phyloP scores from a whole-genome alignment of 2,888 invertebrate species.

The Melanostoma scalare region DNA sequence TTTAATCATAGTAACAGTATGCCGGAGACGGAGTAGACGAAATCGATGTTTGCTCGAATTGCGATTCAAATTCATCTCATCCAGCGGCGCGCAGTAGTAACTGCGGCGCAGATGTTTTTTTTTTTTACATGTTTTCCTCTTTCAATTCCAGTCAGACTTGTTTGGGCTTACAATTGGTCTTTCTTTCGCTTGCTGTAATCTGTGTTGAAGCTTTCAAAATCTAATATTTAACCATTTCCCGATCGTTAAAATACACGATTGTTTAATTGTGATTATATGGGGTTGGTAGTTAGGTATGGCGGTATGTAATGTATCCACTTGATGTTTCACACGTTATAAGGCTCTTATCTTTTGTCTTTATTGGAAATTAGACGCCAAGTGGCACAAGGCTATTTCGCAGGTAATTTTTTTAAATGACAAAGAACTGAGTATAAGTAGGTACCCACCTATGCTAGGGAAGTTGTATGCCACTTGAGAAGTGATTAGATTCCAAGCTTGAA shows the following conservation, averaged over 20 bases:
- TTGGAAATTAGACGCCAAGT: not conserved
- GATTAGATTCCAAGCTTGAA: too few relatives aligned
- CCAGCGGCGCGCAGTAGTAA: not conserved
- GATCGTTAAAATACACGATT: not conserved
- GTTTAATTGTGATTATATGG: not conserved
- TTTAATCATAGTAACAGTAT: constrained; percentile 6
- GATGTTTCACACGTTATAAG: constrained; percentile 2
- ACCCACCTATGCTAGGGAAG: too few relatives aligned
- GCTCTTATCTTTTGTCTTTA: constrained; percentile 10
- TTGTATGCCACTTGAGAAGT: too few relatives aligned
- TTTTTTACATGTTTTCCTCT: constrained; percentile 2
- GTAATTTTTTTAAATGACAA: not conserved
- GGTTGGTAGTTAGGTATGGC: not conserved
- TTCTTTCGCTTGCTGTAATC: not conserved
- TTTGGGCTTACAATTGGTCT: constrained; percentile 10
- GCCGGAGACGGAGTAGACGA: not conserved
- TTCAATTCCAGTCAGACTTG: constrained; percentile 54
- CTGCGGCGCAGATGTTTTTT: constrained; percentile 35
- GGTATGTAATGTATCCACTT: not conserved
- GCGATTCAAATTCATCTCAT: constrained; percentile 24
- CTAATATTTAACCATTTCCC: not conserved
- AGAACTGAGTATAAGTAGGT: too few relatives aligned
- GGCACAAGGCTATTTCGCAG: not conserved
- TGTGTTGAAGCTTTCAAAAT: not conserved
- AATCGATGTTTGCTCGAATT: constrained; percentile 19